Percentiles rank a stretch among this genome's conserved stretches.
phyloP scores from a whole-genome alignment of 2,888 invertebrate genomes.

The Pediacus dermestoides region DNA sequence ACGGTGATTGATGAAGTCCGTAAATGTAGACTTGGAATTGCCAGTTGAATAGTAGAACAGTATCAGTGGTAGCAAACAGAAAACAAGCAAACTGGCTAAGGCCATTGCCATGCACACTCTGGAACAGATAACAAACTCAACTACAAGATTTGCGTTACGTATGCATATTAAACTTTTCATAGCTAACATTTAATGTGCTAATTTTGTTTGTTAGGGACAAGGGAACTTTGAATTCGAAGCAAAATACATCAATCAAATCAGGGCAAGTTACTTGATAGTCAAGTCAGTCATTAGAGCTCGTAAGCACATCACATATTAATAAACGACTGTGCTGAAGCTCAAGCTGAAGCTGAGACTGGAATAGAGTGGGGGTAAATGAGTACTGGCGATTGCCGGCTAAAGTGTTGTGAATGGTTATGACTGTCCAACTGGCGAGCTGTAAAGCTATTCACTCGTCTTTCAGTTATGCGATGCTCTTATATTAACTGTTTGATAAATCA shows the following conservation, averaged over 20 bases:
- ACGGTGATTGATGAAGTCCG: slow-evolving; percentile 42
- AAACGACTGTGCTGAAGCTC: no score
- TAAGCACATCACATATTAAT: no score
- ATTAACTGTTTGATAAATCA: slow-evolving; percentile 32
- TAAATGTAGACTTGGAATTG: slow-evolving; percentile 39
- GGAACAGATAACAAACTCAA: slow-evolving; percentile 17
- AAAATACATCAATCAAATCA: slow-evolving; percentile 39
- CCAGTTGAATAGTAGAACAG: slow-evolving; percentile 27
- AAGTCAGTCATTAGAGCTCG: no score
- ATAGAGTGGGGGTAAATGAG: no score
- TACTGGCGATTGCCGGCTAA: no score
- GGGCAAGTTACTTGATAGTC: no score
- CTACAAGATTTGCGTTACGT: slow-evolving; percentile 30
- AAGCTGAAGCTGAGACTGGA: no score
- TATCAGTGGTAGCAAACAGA: slow-evolving; percentile 14
- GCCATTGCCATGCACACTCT: slow-evolving; percentile 15
- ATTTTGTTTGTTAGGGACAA: slow-evolving; percentile 34
- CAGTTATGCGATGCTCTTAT: slow-evolving; percentile 24
- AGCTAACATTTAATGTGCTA: slow-evolving; percentile 35
- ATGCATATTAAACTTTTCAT: slow-evolving; percentile 28
- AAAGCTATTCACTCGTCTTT: slow-evolving; percentile 16
- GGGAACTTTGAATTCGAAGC: slow-evolving; percentile 23
- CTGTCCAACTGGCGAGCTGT: no score
- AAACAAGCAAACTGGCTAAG: slow-evolving; percentile 18
- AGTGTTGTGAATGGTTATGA: no score